These are phyloP conservation scores for Theonella swinhoei DNA, from an alignment of 37 sponge, comb jelly and placozoan species.

Conservation along the genomic window DNA sequence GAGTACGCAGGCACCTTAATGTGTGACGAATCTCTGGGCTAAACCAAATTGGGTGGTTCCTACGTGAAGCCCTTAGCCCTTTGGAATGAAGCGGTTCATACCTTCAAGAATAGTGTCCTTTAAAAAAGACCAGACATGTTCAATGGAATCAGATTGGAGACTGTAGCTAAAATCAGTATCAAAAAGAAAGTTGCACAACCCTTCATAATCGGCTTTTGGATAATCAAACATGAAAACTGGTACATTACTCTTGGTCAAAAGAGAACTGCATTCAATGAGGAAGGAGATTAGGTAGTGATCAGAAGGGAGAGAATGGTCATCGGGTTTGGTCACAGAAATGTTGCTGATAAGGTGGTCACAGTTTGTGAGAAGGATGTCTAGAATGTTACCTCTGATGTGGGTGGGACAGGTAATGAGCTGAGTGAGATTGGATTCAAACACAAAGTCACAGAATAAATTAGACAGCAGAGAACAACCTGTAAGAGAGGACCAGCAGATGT, in stretches of 20 bases:
- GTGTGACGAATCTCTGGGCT: constrained; percentile 5
- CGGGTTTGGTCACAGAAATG: not conserved
- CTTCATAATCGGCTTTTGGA: constrained; percentile 28
- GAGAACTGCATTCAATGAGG: not conserved
- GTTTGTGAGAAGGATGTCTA: constrained; percentile 35
- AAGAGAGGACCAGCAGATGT: constrained; percentile 33
- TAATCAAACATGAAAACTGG: constrained; percentile 18
- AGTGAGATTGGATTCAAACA: constrained; percentile 24
- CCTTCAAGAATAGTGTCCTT: not conserved
- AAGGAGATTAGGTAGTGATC: constrained; percentile 27
- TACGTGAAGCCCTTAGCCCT: not conserved
- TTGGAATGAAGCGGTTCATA: constrained; percentile 20
- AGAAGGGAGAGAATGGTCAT: not conserved
- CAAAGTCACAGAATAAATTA: constrained; percentile 28
- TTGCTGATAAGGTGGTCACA: not conserved
- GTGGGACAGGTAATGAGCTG: constrained; percentile 39
- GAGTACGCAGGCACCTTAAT: constrained; percentile 3
- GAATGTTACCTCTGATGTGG: constrained; percentile 38
- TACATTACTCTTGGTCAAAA: not conserved
- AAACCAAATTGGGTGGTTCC: constrained; percentile 6
- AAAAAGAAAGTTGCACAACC: constrained; percentile 1
- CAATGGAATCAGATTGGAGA: not conserved
- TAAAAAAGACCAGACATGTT: constrained; percentile 17
- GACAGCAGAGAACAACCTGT: not conserved
- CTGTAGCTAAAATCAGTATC: not conserved